Evolutionary conservation across 2,113 vertebrate species (phyloP).

Genomic region (Rhabdornis inornatus): DNA sequence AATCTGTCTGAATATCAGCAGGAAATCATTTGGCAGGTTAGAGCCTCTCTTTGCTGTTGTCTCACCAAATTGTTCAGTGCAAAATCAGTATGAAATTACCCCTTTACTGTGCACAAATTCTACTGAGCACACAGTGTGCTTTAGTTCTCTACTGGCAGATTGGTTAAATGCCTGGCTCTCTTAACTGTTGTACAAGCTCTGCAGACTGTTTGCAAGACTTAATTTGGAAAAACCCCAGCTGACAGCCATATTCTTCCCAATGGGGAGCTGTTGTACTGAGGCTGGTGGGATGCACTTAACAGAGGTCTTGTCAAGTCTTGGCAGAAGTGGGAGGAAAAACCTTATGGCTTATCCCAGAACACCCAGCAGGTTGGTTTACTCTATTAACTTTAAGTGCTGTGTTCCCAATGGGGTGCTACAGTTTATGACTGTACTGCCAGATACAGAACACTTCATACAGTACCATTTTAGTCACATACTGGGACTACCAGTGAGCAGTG

Average conservation of each 20-base stretch:
- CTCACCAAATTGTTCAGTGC: neutral
- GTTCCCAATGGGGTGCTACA: neutral
- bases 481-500: neutral
- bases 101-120: neutral
- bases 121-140: neutral
- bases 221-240: slow-evolving; percentile 30
- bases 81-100: neutral
- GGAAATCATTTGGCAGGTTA: slow-evolving; percentile 11
- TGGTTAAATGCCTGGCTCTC: slow-evolving; percentile 2
- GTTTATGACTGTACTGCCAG: neutral
- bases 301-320: slow-evolving; percentile 30
- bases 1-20: neutral
- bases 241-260: slow-evolving; percentile 22
- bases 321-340: slow-evolving; percentile 3
- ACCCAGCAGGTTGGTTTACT: slow-evolving; percentile 18
- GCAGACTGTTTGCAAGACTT: slow-evolving; percentile 30
- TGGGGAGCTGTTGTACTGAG: neutral
- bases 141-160: slow-evolving; percentile 19
- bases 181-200: neutral
- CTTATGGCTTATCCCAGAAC: neutral
- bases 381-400: slow-evolving; percentile 14
- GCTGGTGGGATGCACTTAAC: slow-evolving; percentile 1
- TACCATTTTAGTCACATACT: neutral
- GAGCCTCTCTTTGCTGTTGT: neutral
- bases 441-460: neutral